Conservation (phyloP, 2,797 vertebrate genomes). For the Poeciliopsis paucimaculata region DNA sequence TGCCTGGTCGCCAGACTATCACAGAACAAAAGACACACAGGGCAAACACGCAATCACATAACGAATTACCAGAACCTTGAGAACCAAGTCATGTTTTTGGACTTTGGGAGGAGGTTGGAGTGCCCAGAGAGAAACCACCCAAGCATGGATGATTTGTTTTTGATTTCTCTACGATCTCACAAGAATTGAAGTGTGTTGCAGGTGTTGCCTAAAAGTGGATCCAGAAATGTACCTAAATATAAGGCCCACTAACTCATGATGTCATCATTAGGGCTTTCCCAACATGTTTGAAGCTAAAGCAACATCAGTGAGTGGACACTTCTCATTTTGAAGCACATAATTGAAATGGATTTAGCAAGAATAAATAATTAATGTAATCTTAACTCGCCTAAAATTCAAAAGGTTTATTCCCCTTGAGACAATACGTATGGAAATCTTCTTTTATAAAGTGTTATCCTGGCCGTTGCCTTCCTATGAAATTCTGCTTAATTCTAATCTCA, state of each 20-base stretch:
- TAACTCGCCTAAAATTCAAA: background rate
- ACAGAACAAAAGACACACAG: background rate
- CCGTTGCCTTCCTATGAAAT: no score
- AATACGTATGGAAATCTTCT: background rate
- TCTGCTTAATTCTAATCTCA: no score
- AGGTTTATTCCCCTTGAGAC: background rate
- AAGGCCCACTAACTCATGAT: background rate
- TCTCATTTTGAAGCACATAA: background rate
- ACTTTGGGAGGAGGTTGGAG: background rate
- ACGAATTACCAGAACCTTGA: background rate
- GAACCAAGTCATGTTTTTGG: background rate
- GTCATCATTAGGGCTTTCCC: background rate
- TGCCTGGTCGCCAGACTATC: background rate
- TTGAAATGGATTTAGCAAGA: background rate
- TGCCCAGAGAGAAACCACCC: background rate
- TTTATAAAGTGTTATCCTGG: background rate
- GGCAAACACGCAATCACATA: background rate
- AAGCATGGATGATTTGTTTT: background rate
- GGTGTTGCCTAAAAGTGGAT: background rate
- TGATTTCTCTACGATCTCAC: background rate
- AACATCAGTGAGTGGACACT: background rate
- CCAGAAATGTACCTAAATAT: background rate
- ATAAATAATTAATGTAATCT: background rate
- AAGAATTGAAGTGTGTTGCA: background rate
- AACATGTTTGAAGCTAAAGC: background rate